Evolutionary conservation across 1,140 invertebrate genomes (phyloP).

Genomic region (Lanistes nyassanus): DNA sequence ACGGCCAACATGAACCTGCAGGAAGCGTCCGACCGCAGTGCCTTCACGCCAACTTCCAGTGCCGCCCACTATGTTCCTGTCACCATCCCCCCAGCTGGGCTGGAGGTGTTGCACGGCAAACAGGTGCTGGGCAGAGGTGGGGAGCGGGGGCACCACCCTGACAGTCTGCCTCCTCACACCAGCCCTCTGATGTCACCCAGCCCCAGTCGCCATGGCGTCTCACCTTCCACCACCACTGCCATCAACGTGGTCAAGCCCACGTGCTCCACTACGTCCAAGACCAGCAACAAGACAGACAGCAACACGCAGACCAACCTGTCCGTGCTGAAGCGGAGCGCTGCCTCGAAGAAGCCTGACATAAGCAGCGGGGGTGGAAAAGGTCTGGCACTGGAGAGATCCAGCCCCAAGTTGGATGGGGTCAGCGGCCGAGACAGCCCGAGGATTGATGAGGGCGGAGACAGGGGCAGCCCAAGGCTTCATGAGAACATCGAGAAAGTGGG

Average conservation of each 20-base stretch:
- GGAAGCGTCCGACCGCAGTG: slow-evolving; percentile 23
- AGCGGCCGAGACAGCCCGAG: slow-evolving; percentile 1
- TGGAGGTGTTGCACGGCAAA: slow-evolving; percentile 9
- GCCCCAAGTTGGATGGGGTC: slow-evolving; percentile 1
- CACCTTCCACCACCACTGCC: slow-evolving; percentile 41
- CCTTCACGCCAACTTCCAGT: slow-evolving; percentile 17
- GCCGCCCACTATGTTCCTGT: slow-evolving; percentile 38
- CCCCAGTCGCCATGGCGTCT: slow-evolving; percentile 24
- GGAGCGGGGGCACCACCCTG: slow-evolving; percentile 14
- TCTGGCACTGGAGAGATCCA: slow-evolving; percentile 13
- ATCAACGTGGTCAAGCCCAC: slow-evolving; percentile 62
- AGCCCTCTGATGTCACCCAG: slow-evolving; percentile 38
- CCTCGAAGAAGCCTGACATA: slow-evolving; percentile 28
- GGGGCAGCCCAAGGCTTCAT: slow-evolving; percentile 2
- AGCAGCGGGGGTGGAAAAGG: slow-evolving; percentile 25
- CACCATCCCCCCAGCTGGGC: slow-evolving; percentile 33
- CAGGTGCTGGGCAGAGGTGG: neutral
- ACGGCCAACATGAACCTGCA: neutral
- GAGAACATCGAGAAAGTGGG: too few species aligned
- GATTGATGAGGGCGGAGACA: neutral
- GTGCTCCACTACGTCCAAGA: slow-evolving; percentile 40
- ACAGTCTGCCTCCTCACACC: slow-evolving; percentile 21
- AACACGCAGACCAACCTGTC: slow-evolving; percentile 59
- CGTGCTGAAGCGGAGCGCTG: slow-evolving; percentile 46
- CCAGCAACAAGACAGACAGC: slow-evolving; percentile 54